phyloP scores from a whole-genome alignment of 2,888 invertebrate genomes.

The Meta bourneti region DNA sequence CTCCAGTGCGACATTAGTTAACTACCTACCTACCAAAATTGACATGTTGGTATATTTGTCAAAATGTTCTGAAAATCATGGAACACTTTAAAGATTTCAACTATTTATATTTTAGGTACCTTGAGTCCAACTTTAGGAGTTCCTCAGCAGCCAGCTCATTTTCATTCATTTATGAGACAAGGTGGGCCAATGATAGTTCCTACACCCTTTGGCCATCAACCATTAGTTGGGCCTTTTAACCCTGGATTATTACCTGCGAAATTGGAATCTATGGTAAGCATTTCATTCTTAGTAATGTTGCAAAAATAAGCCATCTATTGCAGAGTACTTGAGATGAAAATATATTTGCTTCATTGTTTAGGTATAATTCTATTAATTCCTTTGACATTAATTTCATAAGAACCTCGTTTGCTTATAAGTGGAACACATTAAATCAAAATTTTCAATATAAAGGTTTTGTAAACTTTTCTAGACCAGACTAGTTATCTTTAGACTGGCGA shows the following conservation, averaged over 20 bases:
- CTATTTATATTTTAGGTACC: constrained; percentile 83
- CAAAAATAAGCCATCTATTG: neutral
- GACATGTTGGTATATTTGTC: too few relatives aligned
- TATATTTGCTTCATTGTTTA: neutral
- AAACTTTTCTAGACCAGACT: too few relatives aligned
- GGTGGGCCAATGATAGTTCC: constrained; percentile 62
- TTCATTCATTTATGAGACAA: constrained; percentile 87
- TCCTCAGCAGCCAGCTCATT: constrained; percentile 82
- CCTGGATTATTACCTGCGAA: constrained; percentile 45
- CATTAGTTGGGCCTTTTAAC: constrained; percentile 32
- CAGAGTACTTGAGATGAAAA: neutral
- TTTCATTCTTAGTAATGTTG: neutral
- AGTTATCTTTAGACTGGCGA: too few relatives aligned
- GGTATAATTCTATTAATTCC: too few relatives aligned
- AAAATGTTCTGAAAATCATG: too few relatives aligned
- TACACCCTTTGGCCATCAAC: constrained; percentile 63
- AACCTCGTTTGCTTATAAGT: neutral
- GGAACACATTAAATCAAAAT: neutral
- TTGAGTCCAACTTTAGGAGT: constrained; percentile 90
- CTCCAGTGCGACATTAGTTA: too few relatives aligned
- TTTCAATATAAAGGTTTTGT: too few relatives aligned
- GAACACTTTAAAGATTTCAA: neutral
- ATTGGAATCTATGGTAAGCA: constrained; percentile 61
- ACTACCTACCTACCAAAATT: too few relatives aligned
- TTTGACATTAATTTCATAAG: neutral